Conservation (phyloP, 2,888 invertebrate genomes). For the Julus scandinavius region DNA sequence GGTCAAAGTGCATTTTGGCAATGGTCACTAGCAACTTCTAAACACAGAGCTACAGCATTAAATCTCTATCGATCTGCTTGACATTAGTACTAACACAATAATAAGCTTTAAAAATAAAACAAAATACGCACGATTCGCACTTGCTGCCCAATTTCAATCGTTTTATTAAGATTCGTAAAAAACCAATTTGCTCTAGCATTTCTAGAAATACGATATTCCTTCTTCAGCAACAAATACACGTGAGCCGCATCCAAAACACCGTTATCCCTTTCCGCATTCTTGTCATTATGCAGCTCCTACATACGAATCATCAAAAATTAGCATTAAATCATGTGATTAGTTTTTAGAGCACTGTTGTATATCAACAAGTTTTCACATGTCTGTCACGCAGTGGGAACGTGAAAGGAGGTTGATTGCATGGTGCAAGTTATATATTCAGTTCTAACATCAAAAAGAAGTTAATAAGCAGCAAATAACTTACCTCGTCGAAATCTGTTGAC, state of each 20-base stretch:
- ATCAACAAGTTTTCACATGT: not conserved
- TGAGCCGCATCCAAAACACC: slow-evolving; percentile 71
- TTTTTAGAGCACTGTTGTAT: not conserved
- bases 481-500: slow-evolving; percentile 20
- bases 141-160: slow-evolving; percentile 69
- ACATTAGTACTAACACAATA: not conserved
- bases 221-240: slow-evolving; percentile 76
- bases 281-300: slow-evolving; percentile 13
- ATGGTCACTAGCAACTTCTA: too few relatives aligned
- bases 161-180: slow-evolving; percentile 74
- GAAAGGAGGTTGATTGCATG: not conserved
- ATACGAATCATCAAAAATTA: not conserved
- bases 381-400: not conserved
- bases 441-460: not conserved
- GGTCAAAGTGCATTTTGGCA: too few relatives aligned
- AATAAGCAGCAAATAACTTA: not conserved
- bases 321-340: not conserved
- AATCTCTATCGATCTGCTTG: too few relatives aligned
- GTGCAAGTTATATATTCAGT: not conserved
- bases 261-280: not conserved
- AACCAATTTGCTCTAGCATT: slow-evolving; percentile 81
- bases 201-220: slow-evolving; percentile 77
- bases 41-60: too few relatives aligned
- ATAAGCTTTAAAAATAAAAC: not conserved
- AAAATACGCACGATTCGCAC: slow-evolving; percentile 62